phyloP scores from a whole-genome alignment of 2,888 invertebrate genomes.

The Drosophila rubida region DNA sequence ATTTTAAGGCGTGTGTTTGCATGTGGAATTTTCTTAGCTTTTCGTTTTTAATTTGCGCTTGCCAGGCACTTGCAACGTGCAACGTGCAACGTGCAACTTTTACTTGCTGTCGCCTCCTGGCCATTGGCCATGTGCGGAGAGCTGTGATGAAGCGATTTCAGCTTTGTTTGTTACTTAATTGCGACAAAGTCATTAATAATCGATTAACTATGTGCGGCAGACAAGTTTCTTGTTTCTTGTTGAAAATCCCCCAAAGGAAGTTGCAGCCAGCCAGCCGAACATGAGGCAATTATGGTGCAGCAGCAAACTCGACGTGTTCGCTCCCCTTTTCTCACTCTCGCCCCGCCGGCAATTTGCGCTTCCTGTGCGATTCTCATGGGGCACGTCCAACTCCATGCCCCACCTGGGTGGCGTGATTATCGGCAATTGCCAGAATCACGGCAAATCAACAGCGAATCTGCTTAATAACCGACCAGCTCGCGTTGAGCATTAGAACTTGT shows the following conservation, averaged over 20 bases:
- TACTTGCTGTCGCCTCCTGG: slow-evolving; percentile 61
- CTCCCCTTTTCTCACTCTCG: not conserved
- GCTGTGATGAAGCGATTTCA: slow-evolving; percentile 60
- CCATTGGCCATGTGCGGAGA: slow-evolving; percentile 27
- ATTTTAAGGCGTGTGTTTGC: slow-evolving; percentile 75
- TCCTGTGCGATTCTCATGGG: slow-evolving; percentile 41
- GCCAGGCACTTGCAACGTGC: slow-evolving; percentile 37
- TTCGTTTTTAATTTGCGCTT: slow-evolving; percentile 26
- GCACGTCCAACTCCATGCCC: not conserved
- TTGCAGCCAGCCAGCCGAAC: slow-evolving; percentile 14
- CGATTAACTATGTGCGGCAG: slow-evolving; percentile 70
- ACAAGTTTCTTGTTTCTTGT: slow-evolving; percentile 38
- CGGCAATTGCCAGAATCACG: slow-evolving; percentile 14
- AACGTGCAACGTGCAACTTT: slow-evolving; percentile 57
- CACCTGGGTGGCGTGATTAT: slow-evolving; percentile 27
- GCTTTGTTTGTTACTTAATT: slow-evolving; percentile 72
- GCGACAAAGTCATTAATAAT: slow-evolving; percentile 81
- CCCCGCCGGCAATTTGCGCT: slow-evolving; percentile 40
- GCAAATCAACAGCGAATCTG: slow-evolving; percentile 25
- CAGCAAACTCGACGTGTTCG: slow-evolving; percentile 4
- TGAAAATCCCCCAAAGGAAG: slow-evolving; percentile 42
- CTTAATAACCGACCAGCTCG: not conserved
- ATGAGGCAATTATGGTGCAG: slow-evolving; percentile 32
- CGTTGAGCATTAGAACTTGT: not conserved
- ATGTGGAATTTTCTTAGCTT: slow-evolving; percentile 59